Conservation (phyloP, 1,140 invertebrate genomes). For the Sycophaga agraensis region DNA sequence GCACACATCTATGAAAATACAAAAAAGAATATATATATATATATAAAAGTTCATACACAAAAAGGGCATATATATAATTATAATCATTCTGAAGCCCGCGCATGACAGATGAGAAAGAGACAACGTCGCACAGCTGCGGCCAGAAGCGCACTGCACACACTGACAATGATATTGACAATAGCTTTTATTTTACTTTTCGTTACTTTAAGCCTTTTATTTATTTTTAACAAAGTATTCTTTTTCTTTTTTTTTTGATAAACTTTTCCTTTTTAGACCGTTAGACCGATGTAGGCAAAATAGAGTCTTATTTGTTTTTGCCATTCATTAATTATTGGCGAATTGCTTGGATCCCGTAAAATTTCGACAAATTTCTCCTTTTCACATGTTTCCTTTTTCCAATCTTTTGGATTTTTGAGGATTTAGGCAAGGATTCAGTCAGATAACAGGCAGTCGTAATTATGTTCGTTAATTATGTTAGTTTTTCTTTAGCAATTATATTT, state of each 20-base stretch:
- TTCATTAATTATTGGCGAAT: neutral
- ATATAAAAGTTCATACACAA: neutral
- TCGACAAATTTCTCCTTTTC: conserved; percentile 17
- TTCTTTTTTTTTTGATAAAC: too few species aligned
- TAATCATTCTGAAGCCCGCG: conserved; percentile 22
- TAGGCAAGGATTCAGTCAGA: neutral
- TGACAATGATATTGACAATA: conserved; percentile 50
- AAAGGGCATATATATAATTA: conserved; percentile 16
- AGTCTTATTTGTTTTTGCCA: conserved; percentile 5
- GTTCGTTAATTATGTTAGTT: too few species aligned
- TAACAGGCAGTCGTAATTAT: conserved; percentile 4
- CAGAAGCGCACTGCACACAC: conserved; percentile 56
- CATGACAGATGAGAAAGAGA: conserved; percentile 31
- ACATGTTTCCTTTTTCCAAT: conserved; percentile 7
- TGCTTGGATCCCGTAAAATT: conserved; percentile 22
- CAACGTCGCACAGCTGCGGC: conserved; percentile 39
- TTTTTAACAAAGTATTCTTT: too few species aligned
- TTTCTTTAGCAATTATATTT: too few species aligned
- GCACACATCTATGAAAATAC: conserved; percentile 7
- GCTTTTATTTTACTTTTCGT: conserved; percentile 19
- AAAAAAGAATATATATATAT: neutral
- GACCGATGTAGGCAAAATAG: too few species aligned
- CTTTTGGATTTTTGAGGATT: neutral
- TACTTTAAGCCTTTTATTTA: too few species aligned
- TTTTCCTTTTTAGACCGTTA: too few species aligned